Evolutionary conservation across 2,797 vertebrate species (phyloP).

Genomic region (Geotrypetes seraphini): DNA sequence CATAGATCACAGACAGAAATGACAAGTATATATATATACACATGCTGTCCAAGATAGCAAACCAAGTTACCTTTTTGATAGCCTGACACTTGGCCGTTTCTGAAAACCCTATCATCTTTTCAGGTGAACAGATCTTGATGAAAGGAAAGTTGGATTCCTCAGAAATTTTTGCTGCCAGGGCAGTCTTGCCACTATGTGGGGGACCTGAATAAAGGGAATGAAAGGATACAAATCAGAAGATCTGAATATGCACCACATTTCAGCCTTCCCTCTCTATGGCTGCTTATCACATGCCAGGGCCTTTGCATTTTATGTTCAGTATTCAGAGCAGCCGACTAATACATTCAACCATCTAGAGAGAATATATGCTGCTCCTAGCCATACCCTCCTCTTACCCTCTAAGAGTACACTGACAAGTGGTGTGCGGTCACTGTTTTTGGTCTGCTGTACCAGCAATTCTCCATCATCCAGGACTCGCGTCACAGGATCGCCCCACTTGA

Average conservation of each 20-base stretch:
- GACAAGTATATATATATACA: background rate
- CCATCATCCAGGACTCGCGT: conserved; percentile 79
- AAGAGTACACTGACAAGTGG: conserved; percentile 85
- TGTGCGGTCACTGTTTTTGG: conserved; percentile 90
- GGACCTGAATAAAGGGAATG: conserved; percentile 56
- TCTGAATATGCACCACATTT: too few species aligned
- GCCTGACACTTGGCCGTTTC: conserved; percentile 94
- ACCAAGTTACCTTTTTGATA: conserved; percentile 78
- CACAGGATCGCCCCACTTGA: conserved; percentile 86
- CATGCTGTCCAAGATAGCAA: background rate
- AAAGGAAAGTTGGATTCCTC: conserved; percentile 92
- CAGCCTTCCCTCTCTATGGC: background rate
- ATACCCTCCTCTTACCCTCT: conserved; percentile 68
- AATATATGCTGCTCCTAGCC: too few species aligned
- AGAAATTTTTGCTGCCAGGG: conserved; percentile 83
- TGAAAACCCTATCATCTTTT: conserved; percentile 93
- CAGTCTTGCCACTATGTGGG: conserved; percentile 91
- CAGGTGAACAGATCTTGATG: conserved; percentile 95
- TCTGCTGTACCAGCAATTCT: conserved; percentile 85
- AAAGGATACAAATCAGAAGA: background rate
- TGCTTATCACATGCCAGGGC: background rate
- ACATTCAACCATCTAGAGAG: too few species aligned
- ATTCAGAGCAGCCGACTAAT: too few species aligned
- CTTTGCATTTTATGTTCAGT: background rate
- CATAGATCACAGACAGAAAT: background rate